Evolutionary conservation across 2,797 vertebrate genomes (phyloP), one percentile per base, ranked within the genome.

Genomic region (Fistularia tabacaria): DNA sequence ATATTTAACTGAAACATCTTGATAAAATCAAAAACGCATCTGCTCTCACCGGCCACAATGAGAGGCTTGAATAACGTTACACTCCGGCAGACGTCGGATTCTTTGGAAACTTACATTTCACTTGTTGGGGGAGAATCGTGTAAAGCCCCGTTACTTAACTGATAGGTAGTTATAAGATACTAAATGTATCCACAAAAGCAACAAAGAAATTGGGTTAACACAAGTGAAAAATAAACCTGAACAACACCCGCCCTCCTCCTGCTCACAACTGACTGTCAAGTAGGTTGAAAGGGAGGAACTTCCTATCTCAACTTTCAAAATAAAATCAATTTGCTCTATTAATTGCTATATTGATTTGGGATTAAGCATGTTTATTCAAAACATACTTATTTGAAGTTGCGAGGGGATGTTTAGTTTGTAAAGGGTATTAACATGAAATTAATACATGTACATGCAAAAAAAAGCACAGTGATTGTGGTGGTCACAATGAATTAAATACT

Each of bases 241-340:
- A 14, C 71, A 48, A 71, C 71, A 70, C 68, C 72, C 66, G 54
- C 46, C 66, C 73, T 68, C 36, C 51, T 52, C 10, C 58, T 42
- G 44, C 40, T 12, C 11, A 71, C 58, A 43, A 50, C 38, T 10
- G 1, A 15, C 0, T 0, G 50, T 71, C 25, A 73, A 71, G 53
- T 10, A 6, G 7, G 0, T 3, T n/a, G 13, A 11, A 49, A 10
- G n/a, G 1, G 25, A 3, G 1, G 0, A 0, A 51, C 46, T 73
- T 87, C 81, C 81, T 76, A 48, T 62, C 13, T 0, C 0, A 6
- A 0, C 10, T 46, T 71, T 1, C 71, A 82, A 66, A 80, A 59
- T 81, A 81, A 77, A 75, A 56, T 25, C n/a, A n/a, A n/a, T n/a
- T n/a, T n/a, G n/a, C n/a, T n/a, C n/a, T n/a, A n/a, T n/a, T n/a